Conservation (phyloP, 2,113 vertebrate species). For the Zosterops japonicus region DNA sequence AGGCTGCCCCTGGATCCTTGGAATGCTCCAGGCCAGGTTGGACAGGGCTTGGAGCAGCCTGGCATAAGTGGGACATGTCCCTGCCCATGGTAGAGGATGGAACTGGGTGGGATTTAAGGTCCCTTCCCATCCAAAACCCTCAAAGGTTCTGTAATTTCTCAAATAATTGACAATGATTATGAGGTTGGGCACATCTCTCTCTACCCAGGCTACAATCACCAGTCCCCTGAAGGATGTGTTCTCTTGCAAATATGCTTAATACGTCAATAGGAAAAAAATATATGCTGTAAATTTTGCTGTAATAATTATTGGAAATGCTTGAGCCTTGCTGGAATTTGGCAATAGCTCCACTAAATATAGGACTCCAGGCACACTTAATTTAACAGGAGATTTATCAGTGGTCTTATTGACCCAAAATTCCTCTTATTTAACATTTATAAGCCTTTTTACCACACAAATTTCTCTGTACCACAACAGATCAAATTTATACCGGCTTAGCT, state of each 20-base stretch:
- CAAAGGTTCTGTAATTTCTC: neutral
- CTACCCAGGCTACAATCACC: neutral
- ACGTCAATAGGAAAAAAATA: neutral
- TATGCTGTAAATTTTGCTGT: neutral
- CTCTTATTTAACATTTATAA: slow-evolving; percentile 46
- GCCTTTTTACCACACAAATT: slow-evolving; percentile 17
- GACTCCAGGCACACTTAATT: slow-evolving; percentile 43
- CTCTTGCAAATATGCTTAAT: neutral
- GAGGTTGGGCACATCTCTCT: neutral
- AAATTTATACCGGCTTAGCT: neutral
- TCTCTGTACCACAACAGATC: neutral
- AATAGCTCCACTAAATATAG: slow-evolving; percentile 53
- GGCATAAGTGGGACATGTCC: neutral
- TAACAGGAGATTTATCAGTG: slow-evolving; percentile 41
- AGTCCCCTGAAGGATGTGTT: neutral
- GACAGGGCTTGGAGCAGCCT: neutral
- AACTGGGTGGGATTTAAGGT: rapidly evolving
- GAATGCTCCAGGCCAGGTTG: neutral
- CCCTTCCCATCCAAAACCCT: neutral
- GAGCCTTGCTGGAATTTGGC: slow-evolving; percentile 21
- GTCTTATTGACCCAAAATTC: slow-evolving; percentile 35
- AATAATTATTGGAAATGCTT: slow-evolving; percentile 47
- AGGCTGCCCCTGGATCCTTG: neutral
- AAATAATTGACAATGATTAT: neutral
- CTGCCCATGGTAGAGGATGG: neutral